Conservation (phyloP, 2,113 vertebrate species). For the Pluvialis apricaria region DNA sequence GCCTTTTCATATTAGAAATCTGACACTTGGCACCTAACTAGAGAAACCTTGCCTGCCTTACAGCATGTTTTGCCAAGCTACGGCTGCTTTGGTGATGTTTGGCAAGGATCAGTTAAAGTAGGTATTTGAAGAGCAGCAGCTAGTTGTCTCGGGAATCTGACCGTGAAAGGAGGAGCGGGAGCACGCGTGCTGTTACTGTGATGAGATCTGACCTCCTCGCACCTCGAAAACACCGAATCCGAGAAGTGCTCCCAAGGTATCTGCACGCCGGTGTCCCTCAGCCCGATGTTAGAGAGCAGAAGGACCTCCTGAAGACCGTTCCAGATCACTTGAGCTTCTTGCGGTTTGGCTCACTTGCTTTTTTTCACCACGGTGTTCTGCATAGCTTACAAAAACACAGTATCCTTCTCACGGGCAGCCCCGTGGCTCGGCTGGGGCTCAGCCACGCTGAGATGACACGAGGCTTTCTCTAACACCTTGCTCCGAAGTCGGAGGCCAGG, state of each 20-base stretch:
- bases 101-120: not conserved
- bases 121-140: not conserved
- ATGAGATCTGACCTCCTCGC: not conserved
- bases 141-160: not conserved
- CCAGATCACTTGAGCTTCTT: not conserved
- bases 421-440: not conserved
- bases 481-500: not conserved
- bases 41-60: not conserved
- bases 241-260: not conserved
- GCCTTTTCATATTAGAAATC: not conserved
- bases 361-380: accelerated
- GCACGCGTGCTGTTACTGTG: not conserved
- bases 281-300: accelerated
- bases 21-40: not conserved
- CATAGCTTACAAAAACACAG: not conserved
- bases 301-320: not conserved
- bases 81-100: not conserved
- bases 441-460: not conserved
- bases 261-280: accelerated
- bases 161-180: not conserved
- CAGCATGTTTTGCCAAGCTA: not conserved
- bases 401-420: not conserved
- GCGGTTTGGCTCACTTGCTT: not conserved
- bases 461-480: not conserved
- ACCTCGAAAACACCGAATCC: not conserved